A percentile compares a stretch with the other conserved stretches of the same genome.
Evolutionary conservation across 1,140 invertebrate genomes (phyloP).

Genomic region (Neuroterus valhalla): DNA sequence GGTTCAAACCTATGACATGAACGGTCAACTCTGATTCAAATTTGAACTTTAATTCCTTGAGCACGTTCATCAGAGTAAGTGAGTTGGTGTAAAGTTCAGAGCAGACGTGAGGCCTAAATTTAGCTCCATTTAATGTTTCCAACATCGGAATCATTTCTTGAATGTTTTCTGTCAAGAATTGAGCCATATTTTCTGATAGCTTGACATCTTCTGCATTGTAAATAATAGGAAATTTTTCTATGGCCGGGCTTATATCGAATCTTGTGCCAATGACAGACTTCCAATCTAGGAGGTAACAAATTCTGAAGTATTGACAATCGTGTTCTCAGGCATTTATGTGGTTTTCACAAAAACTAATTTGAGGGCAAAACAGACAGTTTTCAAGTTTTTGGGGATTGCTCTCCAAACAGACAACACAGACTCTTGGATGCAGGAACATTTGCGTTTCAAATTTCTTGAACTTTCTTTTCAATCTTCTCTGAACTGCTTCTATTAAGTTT

Average conservation of each 20-base stretch:
- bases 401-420: conserved; percentile 9
- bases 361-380: background rate
- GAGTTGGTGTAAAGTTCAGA: background rate
- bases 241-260: background rate
- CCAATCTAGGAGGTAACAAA: background rate
- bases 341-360: background rate
- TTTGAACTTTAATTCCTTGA: background rate
- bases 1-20: conserved; percentile 3
- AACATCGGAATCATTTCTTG: background rate
- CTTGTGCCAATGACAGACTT: background rate
- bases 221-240: background rate
- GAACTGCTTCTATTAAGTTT: background rate
- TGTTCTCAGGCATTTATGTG: background rate
- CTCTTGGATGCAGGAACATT: background rate
- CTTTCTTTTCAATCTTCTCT: background rate
- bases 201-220: background rate
- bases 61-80: background rate
- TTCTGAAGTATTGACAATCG: background rate
- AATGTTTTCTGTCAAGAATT: background rate
- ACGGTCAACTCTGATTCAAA: background rate
- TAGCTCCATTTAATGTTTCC: background rate
- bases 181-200: background rate
- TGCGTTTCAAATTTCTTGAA: background rate
- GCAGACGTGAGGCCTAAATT: background rate
- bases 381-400: background rate